Percentiles rank a stretch among this genome's conserved stretches.
Conservation (phyloP, 2,113 vertebrate genomes). For the Oreochromis tanganicae region DNA sequence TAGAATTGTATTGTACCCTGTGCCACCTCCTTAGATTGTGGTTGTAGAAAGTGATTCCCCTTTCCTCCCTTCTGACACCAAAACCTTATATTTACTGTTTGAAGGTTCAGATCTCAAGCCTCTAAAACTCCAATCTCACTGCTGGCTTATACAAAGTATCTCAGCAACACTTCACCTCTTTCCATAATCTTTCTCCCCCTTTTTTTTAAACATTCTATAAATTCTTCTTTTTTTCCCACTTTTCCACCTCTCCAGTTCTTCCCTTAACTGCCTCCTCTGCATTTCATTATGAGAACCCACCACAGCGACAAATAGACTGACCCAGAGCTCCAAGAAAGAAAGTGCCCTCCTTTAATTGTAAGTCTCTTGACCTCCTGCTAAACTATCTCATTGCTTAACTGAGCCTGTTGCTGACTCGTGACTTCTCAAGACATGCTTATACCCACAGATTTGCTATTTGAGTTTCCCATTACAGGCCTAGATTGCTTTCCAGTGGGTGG, state of each 20-base stretch:
- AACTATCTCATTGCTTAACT: constrained; percentile 36
- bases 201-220: not conserved
- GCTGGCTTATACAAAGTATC: not conserved
- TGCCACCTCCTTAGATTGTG: not conserved
- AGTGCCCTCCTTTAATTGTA: not conserved
- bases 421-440: constrained; percentile 52
- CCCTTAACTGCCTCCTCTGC: not conserved
- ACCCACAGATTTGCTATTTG: constrained; percentile 55
- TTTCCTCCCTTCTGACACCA: not conserved
- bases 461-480: constrained; percentile 58
- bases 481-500: constrained; percentile 64
- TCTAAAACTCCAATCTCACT: not conserved
- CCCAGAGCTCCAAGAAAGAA: not conserved
- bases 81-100: not conserved
- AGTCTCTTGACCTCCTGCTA: constrained; percentile 41
- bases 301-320: not conserved
- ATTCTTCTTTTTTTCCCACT: not conserved
- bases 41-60: not conserved
- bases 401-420: constrained; percentile 56
- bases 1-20: not conserved
- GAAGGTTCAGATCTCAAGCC: not conserved
- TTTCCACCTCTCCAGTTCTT: not conserved
- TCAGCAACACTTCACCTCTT: not conserved
- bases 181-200: not conserved
- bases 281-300: not conserved